phyloP scores from a whole-genome alignment of 2,797 vertebrate genomes.

The Thripadectes ignobilis region DNA sequence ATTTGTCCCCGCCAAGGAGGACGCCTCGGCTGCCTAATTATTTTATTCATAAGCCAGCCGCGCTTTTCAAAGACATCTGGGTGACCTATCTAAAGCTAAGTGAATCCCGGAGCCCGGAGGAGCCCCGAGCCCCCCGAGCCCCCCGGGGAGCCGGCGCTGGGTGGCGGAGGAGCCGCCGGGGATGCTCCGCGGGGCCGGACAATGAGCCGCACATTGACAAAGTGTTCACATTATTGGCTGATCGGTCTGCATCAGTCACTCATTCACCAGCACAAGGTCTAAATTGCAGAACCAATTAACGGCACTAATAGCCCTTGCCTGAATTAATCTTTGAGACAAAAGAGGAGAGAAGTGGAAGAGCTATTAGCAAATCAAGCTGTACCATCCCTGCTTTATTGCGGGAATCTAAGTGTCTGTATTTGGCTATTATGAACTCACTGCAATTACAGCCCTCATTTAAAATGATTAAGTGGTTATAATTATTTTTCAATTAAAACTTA shows the following conservation, averaged over 20 bases:
- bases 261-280: slow-evolving; percentile 96
- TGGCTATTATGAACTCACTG: slow-evolving; percentile 94
- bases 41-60: slow-evolving; percentile 46
- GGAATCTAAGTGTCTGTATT: slow-evolving; percentile 91
- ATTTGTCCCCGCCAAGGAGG: slow-evolving; percentile 28
- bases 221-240: slow-evolving; percentile 93
- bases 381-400: slow-evolving; percentile 98
- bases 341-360: slow-evolving; percentile 93
- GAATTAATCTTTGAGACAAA: slow-evolving; percentile 99
- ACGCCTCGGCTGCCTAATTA: slow-evolving; percentile 5
- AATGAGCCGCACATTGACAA: slow-evolving; percentile 89
- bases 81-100: slow-evolving; percentile 64
- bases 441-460: slow-evolving; percentile 98
- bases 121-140: slow-evolving; percentile 40
- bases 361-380: slow-evolving; percentile 94
- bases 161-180: background rate
- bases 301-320: slow-evolving; percentile 99
- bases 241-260: slow-evolving; percentile 95
- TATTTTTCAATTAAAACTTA: slow-evolving; percentile 99
- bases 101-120: slow-evolving; percentile 53
- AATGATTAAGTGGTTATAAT: slow-evolving; percentile 99
- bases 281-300: slow-evolving; percentile 99
- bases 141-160: slow-evolving; percentile 1
- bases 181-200: slow-evolving; percentile 85
- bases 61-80: slow-evolving; percentile 69